Conservation (phyloP, 37 sponge, comb jelly and placozoan genomes). For the Haliclona indistincta region DNA sequence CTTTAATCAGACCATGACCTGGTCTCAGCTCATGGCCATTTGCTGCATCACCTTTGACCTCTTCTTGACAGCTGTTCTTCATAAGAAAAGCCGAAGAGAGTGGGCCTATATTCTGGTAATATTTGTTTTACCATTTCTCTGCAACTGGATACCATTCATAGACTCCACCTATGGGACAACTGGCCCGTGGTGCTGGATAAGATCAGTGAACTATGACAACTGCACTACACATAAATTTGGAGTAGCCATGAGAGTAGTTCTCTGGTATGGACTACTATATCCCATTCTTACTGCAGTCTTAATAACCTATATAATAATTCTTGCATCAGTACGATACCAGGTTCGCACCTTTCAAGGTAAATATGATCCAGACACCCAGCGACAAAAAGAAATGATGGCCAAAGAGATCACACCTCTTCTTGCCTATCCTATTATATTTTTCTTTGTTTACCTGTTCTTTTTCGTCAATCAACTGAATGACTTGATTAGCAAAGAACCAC, state of each 20-base stretch:
- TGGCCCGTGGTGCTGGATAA: constrained; percentile 82
- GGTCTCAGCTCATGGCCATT: constrained; percentile 39
- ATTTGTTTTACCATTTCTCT: constrained; percentile 45
- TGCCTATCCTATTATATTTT: constrained; percentile 42
- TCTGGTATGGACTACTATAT: constrained; percentile 55
- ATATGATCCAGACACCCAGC: neutral
- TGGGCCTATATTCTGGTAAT: constrained; percentile 24
- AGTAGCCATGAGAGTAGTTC: neutral
- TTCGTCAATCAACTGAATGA: constrained; percentile 48
- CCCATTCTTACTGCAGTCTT: constrained; percentile 11
- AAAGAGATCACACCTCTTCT: constrained; percentile 45
- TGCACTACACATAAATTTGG: constrained; percentile 23
- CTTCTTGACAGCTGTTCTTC: constrained; percentile 21
- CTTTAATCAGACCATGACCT: constrained; percentile 32
- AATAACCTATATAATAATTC: constrained; percentile 22
- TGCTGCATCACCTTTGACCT: constrained; percentile 48
- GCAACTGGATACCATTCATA: constrained; percentile 67
- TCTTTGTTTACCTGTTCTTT: constrained; percentile 27
- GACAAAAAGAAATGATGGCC: constrained; percentile 16
- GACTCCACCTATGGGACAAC: constrained; percentile 52
- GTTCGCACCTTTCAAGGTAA: neutral
- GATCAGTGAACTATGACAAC: neutral
- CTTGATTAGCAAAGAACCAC: constrained; percentile 21
- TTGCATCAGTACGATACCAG: neutral
- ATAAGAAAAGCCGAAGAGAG: constrained; percentile 14